These are phyloP conservation scores for Heterodera carotae DNA, from an alignment of 1,140 invertebrate species.

Conservation along the genomic window DNA sequence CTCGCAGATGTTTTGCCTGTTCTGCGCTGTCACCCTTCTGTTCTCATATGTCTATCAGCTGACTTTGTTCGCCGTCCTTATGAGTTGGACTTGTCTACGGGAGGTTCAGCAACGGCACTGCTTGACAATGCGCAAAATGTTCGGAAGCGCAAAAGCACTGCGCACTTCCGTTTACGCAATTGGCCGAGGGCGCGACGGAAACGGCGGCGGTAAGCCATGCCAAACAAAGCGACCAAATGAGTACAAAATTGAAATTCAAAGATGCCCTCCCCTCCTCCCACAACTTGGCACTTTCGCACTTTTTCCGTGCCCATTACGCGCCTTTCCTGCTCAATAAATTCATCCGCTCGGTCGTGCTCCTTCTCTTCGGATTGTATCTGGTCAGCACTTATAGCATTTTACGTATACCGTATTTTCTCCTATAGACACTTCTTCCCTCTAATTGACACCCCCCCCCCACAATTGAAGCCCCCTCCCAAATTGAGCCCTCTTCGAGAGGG, in stretches of 20 bases:
- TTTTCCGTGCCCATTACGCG: conserved; percentile 80
- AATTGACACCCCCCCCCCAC: no score
- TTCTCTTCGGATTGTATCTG: conserved; percentile 79
- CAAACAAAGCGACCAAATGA: conserved; percentile 14
- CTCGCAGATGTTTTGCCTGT: conserved; percentile 60
- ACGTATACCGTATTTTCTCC: no score
- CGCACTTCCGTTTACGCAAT: background rate
- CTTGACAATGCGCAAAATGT: conserved; percentile 53
- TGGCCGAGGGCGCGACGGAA: background rate
- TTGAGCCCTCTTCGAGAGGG: no score
- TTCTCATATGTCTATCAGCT: conserved; percentile 68
- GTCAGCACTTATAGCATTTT: conserved; percentile 65
- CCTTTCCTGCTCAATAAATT: conserved; percentile 82
- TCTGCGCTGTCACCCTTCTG: conserved; percentile 66
- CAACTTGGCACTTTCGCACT: conserved; percentile 70
- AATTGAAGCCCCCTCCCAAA: no score
- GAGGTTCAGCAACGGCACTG: conserved; percentile 61
- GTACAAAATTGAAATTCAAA: background rate
- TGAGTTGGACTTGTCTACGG: conserved; percentile 61
- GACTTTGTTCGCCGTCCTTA: conserved; percentile 66
- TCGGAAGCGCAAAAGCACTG: background rate
- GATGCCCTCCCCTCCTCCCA: background rate
- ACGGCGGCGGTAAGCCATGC: conserved; percentile 3
- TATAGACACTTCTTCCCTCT: no score
- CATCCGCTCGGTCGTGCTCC: conserved; percentile 84